Base-by-base conservation (phyloP, 92 coral and sea anemone genomes). In the Palythoa grandiflora region DNA sequence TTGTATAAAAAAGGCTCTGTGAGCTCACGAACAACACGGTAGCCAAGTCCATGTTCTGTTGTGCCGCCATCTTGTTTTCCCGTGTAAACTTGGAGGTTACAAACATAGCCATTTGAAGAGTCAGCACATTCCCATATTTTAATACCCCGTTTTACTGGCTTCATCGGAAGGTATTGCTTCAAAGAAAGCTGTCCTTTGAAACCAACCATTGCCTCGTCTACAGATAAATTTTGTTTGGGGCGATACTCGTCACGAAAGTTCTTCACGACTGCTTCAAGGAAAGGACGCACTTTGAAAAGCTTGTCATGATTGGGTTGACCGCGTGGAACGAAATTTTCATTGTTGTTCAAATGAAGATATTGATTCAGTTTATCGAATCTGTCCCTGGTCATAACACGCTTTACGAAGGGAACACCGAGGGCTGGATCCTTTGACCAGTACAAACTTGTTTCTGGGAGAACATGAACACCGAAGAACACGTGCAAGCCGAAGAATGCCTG, bases 151-250 rank as follows among this genome's bases (percentile, higher is more conserved):
- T 85, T 85, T 7, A 59, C 78, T 14, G 80, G 79, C 36, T 71
- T 84, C 76, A 68, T 9, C 1, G 68, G 80, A 48, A 71, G 15
- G 71, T 84, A 84, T 47, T 84, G 87, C 68, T 84, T 84, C 77
- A 84, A 71, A 47, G 61, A 36, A 36, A 71, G 38, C n/a, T 65
- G 51, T n/a, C 89, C 89, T 40, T 85, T 85, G 75, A 51, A 87
- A 3, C 52, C 87, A 81, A 90, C 85, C 93, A 93, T 87, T 50
- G 79, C 89, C 53, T 90, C 91, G 79, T 90, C 92, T 9, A 90
- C 68, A 28, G 85, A 78, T 2, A 90, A 75, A 57, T 93, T 90
- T 73, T 91, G 88, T 28, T 72, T 68, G 4, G 92, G 93, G 9
- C 47, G 44, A 77, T 87, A 87, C 71, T 87, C 70, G 21, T 88